Conservation (phyloP, 2,888 invertebrate species). For the Drosophila anomelani region DNA sequence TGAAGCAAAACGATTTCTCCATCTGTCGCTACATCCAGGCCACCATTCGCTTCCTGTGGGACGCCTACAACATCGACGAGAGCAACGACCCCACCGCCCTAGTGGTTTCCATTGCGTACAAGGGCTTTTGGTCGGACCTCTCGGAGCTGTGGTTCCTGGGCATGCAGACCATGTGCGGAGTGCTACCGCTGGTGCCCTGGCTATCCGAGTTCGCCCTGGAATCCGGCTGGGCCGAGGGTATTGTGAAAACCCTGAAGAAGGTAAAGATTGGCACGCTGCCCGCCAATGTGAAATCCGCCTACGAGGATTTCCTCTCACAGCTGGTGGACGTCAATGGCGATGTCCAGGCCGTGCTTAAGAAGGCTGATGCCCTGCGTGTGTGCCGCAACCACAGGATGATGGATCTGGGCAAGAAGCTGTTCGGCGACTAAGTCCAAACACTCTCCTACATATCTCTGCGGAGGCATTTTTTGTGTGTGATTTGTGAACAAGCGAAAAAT, state of each 20-base stretch:
- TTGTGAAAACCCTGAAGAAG: constrained; percentile 91
- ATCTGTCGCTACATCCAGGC: constrained; percentile 95
- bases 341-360: constrained; percentile 91
- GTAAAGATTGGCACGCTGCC: constrained; percentile 93
- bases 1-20: constrained; percentile 94
- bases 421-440: constrained; percentile 89
- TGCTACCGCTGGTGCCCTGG: constrained; percentile 93
- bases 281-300: constrained; percentile 94
- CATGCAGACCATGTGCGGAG: constrained; percentile 95
- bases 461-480: constrained; percentile 58
- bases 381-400: constrained; percentile 95
- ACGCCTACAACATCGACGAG: constrained; percentile 95
- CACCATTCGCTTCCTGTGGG: constrained; percentile 96
- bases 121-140: constrained; percentile 94
- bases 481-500: constrained; percentile 34
- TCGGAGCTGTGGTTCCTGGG: constrained; percentile 97
- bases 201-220: constrained; percentile 95
- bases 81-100: constrained; percentile 92
- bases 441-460: constrained; percentile 29
- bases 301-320: constrained; percentile 94
- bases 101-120: constrained; percentile 93
- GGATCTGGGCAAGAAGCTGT: constrained; percentile 94
- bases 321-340: constrained; percentile 92
- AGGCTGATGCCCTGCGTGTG: constrained; percentile 92
- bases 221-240: constrained; percentile 97